phyloP scores from a whole-genome alignment of 2,797 vertebrate genomes.

The Acrocephalus scirpaceus region DNA sequence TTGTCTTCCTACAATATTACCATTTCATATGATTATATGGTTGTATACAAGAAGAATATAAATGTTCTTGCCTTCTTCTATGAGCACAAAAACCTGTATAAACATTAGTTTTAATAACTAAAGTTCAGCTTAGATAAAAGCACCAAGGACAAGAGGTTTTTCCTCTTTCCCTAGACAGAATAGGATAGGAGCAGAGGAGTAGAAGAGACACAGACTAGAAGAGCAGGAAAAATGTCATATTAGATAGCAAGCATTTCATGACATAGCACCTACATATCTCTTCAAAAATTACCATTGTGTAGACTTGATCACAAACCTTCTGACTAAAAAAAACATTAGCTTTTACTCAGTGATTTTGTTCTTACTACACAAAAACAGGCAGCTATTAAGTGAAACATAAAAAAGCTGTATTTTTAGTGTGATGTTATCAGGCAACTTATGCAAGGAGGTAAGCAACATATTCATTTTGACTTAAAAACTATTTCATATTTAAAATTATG shows the following conservation, averaged over 20 bases:
- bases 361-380: neutral
- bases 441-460: neutral
- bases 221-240: neutral
- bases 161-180: neutral
- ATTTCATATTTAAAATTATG: neutral
- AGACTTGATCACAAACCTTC: neutral
- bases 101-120: neutral
- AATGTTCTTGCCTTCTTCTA: neutral
- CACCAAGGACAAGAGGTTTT: neutral
- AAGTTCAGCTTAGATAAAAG: neutral
- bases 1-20: neutral
- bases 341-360: neutral
- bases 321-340: neutral
- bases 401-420: fast-evolving
- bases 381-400: neutral
- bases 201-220: neutral
- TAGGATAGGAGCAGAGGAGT: neutral
- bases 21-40: neutral
- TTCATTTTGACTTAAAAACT: neutral
- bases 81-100: neutral
- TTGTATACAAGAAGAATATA: neutral
- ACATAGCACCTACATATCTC: neutral
- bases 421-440: neutral
- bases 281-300: neutral
- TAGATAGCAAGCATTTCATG: neutral